Conservation (phyloP, 2,113 vertebrate genomes). For the Poeciliopsis prolifica region DNA sequence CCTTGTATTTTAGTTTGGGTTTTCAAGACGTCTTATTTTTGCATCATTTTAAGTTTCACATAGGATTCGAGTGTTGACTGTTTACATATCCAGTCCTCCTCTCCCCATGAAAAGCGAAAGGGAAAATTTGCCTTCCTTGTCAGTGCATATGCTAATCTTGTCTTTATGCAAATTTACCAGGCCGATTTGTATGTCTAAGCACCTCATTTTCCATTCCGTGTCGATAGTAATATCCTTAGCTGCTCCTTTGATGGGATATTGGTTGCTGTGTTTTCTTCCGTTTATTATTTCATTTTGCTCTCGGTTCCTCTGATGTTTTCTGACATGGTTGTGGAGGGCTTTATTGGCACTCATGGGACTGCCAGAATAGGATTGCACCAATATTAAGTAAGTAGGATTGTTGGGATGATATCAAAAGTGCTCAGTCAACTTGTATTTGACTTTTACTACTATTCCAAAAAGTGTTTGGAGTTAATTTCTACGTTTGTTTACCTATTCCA, state of each 20-base stretch:
- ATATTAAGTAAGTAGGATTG: conserved; percentile 37
- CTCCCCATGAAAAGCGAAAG: conserved; percentile 17
- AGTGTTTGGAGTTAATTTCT: background rate
- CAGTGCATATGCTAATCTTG: conserved; percentile 75
- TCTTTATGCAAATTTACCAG: conserved; percentile 77
- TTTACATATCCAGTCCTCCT: conserved; percentile 31
- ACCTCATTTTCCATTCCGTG: conserved; percentile 77
- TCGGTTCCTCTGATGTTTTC: conserved; percentile 57
- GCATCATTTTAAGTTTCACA: background rate
- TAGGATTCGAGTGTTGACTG: conserved; percentile 19
- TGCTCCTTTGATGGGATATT: conserved; percentile 76
- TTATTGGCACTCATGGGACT: conserved; percentile 40
- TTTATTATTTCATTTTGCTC: conserved; percentile 59
- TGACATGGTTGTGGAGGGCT: conserved; percentile 45
- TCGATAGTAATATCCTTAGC: conserved; percentile 76
- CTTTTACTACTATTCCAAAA: conserved; percentile 2
- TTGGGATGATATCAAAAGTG: conserved; percentile 17
- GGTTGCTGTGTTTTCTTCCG: conserved; percentile 65
- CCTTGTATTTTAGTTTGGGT: background rate
- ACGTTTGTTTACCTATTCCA: conserved; percentile 40
- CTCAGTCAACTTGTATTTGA: conserved; percentile 41
- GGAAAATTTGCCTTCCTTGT: conserved; percentile 64
- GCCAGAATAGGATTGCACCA: conserved; percentile 37
- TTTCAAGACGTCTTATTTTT: background rate
- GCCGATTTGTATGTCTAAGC: conserved; percentile 77